phyloP scores from a whole-genome alignment of 2,888 invertebrate genomes.

The Torymus auratus region DNA sequence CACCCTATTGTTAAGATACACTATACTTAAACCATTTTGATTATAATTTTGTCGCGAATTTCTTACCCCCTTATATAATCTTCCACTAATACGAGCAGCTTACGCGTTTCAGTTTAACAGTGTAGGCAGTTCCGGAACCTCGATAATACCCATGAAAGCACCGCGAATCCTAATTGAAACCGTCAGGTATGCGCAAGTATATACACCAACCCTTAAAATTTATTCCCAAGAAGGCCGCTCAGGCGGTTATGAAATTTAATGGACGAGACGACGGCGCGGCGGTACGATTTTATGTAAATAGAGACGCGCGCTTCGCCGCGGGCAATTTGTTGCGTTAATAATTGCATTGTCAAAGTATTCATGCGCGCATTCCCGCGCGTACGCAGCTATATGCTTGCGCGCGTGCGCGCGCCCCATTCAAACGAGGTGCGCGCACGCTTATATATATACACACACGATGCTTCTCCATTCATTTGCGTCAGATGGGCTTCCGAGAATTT shows the following conservation, averaged over 20 bases:
- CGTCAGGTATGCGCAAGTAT: no score
- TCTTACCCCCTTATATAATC: no score
- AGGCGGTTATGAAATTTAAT: conserved; percentile 31
- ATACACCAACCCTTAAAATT: no score
- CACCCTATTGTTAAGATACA: no score
- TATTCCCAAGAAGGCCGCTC: no score
- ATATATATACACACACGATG: background rate
- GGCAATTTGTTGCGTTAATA: conserved; percentile 64
- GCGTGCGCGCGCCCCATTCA: conserved; percentile 61
- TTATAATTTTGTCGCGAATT: no score
- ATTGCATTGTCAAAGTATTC: conserved; percentile 69
- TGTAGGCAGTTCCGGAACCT: background rate
- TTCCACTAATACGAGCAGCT: no score
- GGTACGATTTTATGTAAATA: conserved; percentile 42
- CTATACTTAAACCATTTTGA: no score
- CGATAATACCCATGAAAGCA: no score
- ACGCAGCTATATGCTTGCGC: conserved; percentile 50
- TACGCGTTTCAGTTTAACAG: background rate
- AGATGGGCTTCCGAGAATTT: conserved; percentile 18
- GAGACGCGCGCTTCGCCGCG: background rate
- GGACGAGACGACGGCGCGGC: background rate
- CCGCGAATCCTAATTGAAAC: no score
- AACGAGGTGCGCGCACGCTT: conserved; percentile 56
- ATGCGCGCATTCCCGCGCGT: conserved; percentile 68
- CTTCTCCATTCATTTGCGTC: conserved; percentile 31